phyloP scores from a whole-genome alignment of 1,140 invertebrate species.

The Drosophila nigromelanica region DNA sequence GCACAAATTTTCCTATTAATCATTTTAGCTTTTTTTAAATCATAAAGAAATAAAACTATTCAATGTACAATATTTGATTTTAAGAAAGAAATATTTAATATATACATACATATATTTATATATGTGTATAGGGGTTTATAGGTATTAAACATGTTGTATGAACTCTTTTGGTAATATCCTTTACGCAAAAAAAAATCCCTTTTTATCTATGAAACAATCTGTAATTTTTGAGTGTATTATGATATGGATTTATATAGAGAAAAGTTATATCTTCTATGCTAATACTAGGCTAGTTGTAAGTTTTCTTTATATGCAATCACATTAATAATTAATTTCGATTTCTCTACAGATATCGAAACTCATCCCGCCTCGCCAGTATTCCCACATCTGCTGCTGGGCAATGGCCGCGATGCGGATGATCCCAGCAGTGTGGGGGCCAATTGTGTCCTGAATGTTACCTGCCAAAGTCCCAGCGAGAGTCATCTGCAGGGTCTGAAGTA shows the following conservation, averaged over 20 bases:
- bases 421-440: conserved; percentile 89
- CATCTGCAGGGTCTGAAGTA: conserved; percentile 90
- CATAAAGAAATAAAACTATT: too few relatives aligned
- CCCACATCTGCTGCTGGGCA: conserved; percentile 94
- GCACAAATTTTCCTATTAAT: too few relatives aligned
- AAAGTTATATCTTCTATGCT: too few relatives aligned
- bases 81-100: too few relatives aligned
- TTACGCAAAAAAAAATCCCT: too few relatives aligned
- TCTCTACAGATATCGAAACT: conserved; percentile 88
- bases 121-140: too few relatives aligned
- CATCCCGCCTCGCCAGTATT: conserved; percentile 92
- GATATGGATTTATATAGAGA: not conserved
- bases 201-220: not conserved
- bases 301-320: conserved; percentile 52
- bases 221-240: too few relatives aligned
- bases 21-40: too few relatives aligned
- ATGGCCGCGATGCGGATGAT: conserved; percentile 92
- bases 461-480: conserved; percentile 89
- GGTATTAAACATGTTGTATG: too few relatives aligned
- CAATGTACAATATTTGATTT: too few relatives aligned
- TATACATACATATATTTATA: too few relatives aligned
- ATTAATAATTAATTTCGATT: conserved; percentile 45
- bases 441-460: conserved; percentile 93
- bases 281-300: not conserved
- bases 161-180: too few relatives aligned